Conservation (phyloP, 2,113 vertebrate genomes). For the Prionailurus bengalensis region DNA sequence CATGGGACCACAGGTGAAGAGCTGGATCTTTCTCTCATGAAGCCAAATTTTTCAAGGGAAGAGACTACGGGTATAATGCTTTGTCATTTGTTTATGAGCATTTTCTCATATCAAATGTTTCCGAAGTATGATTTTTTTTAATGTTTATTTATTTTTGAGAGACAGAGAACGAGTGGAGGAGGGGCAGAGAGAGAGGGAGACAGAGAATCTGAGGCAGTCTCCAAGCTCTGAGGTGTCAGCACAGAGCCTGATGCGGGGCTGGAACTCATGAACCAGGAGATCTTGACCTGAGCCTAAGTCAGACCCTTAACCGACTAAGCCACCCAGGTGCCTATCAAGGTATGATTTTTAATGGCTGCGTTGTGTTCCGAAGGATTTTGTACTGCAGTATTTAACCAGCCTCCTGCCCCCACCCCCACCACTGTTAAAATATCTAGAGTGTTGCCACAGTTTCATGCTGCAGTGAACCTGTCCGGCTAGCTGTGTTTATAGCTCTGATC, state of each 20-base stretch:
- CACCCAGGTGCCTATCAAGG: too few relatives aligned
- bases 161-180: too few relatives aligned
- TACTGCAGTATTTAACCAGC: neutral
- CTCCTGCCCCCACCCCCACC: too few relatives aligned
- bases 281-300: too few relatives aligned
- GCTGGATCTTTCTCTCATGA: neutral
- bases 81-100: neutral
- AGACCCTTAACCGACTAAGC: too few relatives aligned
- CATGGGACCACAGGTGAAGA: neutral
- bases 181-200: too few relatives aligned
- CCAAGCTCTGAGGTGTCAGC: too few relatives aligned
- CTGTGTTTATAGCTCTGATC: neutral
- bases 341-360: neutral
- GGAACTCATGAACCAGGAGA: too few relatives aligned
- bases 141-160: too few relatives aligned
- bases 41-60: neutral
- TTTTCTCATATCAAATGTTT: constrained; percentile 2
- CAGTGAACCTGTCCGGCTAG: neutral
- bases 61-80: neutral
- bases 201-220: too few relatives aligned
- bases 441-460: neutral
- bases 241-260: too few relatives aligned
- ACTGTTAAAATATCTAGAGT: neutral
- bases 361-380: neutral
- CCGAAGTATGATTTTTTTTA: neutral